Conservation (phyloP, 2,888 invertebrate genomes). For the Heliconius charithonia region DNA sequence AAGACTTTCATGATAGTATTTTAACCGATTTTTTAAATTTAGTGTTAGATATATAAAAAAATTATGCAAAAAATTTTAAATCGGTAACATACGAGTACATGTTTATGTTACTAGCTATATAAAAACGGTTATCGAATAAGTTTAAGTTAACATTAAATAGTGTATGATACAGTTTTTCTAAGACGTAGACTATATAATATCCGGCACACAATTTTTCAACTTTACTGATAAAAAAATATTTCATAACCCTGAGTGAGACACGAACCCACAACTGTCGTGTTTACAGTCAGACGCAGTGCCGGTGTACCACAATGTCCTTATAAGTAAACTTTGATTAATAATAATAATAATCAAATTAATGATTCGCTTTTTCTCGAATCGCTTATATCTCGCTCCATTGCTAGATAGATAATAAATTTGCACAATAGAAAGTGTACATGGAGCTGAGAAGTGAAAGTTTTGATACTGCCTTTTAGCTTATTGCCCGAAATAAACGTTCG, state of each 20-base stretch:
- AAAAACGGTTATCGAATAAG: not conserved
- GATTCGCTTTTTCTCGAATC: not conserved
- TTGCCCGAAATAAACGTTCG: constrained; percentile 29
- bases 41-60: not conserved
- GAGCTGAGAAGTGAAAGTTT: constrained; percentile 60
- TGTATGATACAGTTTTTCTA: not conserved
- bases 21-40: not conserved
- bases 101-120: not conserved
- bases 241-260: not conserved
- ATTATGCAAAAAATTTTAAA: not conserved
- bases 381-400: constrained; percentile 51
- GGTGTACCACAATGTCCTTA: not conserved
- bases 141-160: not conserved
- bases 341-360: not conserved
- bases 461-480: constrained; percentile 44
- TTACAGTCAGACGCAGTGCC: not conserved
- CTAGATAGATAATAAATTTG: constrained; percentile 52
- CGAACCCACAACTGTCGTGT: not conserved
- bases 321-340: not conserved
- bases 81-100: not conserved
- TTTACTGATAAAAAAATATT: not conserved
- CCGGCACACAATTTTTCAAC: not conserved
- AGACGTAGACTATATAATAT: not conserved
- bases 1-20: not conserved
- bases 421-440: constrained; percentile 56